These are phyloP conservation scores for Altica lythri DNA, from an alignment of 2,888 invertebrate genomes.

Conservation along the genomic window DNA sequence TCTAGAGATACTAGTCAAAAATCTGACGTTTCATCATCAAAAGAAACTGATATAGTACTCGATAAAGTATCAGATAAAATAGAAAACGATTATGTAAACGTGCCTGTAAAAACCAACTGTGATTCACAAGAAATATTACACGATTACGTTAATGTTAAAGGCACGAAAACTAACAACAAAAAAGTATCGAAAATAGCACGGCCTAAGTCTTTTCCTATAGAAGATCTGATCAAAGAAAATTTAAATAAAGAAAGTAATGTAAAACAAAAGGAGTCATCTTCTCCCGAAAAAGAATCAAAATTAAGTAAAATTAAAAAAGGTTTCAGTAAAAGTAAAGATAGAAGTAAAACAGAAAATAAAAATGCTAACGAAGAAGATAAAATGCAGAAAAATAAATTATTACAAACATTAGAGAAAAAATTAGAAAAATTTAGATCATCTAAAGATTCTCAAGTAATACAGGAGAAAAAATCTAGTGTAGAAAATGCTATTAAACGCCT, in stretches of 20 bases:
- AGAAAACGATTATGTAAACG: constrained; percentile 52
- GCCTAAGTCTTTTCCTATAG: constrained; percentile 64
- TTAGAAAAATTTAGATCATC: constrained; percentile 68
- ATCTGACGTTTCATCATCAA: constrained; percentile 27
- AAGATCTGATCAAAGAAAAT: constrained; percentile 46
- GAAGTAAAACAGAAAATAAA: constrained; percentile 49
- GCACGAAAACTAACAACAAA: constrained; percentile 47
- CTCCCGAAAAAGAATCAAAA: constrained; percentile 66
- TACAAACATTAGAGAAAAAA: constrained; percentile 79
- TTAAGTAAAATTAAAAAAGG: constrained; percentile 48
- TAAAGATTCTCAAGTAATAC: constrained; percentile 41
- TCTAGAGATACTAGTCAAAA: constrained; percentile 40
- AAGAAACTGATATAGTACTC: constrained; percentile 43
- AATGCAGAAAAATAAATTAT: constrained; percentile 61
- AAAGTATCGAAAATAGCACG: constrained; percentile 60
- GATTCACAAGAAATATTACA: constrained; percentile 35
- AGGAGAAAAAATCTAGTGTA: constrained; percentile 55
- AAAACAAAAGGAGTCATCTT: constrained; percentile 28
- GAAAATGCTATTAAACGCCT: constrained; percentile 64
- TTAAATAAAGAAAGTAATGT: constrained; percentile 14
- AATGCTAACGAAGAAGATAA: constrained; percentile 48
- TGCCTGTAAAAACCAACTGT: constrained; percentile 32
- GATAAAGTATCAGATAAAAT: constrained; percentile 50
- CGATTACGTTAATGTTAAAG: constrained; percentile 49
- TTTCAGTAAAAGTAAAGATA: constrained; percentile 45